These are phyloP conservation scores for Peucedramus taeniatus DNA, from an alignment of 2,113 vertebrate species.

Conservation along the genomic window DNA sequence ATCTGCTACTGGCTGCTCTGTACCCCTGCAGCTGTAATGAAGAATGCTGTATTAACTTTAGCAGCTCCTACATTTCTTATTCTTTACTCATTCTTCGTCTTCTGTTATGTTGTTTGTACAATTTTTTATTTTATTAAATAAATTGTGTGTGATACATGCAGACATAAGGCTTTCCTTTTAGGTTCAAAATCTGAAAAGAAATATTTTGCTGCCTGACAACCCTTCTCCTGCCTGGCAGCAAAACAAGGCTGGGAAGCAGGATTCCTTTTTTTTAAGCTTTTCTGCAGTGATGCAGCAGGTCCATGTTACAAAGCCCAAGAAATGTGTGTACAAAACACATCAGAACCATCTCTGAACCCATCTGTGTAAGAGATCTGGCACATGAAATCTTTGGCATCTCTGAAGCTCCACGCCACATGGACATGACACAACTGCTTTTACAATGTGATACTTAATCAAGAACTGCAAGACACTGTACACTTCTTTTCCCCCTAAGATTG, in stretches of 20 bases:
- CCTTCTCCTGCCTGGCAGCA: neutral
- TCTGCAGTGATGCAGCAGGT: accelerated
- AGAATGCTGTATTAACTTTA: neutral
- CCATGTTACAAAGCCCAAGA: neutral
- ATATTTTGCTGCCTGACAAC: neutral
- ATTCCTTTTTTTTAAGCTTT: neutral
- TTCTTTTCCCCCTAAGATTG: neutral
- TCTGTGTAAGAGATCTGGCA: neutral
- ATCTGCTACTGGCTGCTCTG: neutral
- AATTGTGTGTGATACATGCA: neutral
- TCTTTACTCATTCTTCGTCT: neutral
- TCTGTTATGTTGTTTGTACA: neutral
- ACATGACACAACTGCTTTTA: neutral
- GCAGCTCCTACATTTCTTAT: neutral
- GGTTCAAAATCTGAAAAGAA: neutral
- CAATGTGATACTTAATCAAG: neutral
- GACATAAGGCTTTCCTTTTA: neutral
- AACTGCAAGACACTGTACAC: neutral
- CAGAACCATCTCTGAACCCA: neutral
- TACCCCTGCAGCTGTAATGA: neutral
- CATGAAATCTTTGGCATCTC: neutral
- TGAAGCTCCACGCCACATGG: neutral
- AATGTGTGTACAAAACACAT: neutral
- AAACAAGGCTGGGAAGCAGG: neutral
- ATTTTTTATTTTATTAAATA: neutral